Percentiles rank a stretch among this genome's conserved stretches.
Evolutionary conservation across 1,140 invertebrate genomes (phyloP).

Genomic region (Panagrolaimus sp.): DNA sequence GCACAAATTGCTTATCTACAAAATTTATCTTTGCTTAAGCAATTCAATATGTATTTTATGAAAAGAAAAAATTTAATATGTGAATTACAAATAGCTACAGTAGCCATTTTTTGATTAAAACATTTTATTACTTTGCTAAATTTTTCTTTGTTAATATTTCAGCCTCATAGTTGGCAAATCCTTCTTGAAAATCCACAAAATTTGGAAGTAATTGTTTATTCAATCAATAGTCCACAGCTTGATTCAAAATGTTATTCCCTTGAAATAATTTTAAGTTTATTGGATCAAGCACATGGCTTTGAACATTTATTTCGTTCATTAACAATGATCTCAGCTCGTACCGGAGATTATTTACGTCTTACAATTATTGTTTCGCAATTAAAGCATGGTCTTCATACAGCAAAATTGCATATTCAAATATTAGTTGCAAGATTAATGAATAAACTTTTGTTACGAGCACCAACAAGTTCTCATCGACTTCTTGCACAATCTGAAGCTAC

Average conservation of each 20-base stretch:
- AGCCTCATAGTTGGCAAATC: constrained; percentile 25
- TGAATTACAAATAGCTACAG: too few species aligned
- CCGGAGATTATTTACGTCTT: constrained; percentile 36
- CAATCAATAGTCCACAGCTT: constrained; percentile 44
- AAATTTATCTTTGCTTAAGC: too few species aligned
- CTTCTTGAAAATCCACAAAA: constrained; percentile 38
- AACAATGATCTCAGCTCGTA: constrained; percentile 39
- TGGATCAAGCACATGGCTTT: constrained; percentile 43
- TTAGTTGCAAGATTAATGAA: constrained; percentile 41
- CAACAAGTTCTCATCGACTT: constrained; percentile 26
- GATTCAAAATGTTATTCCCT: constrained; percentile 48
- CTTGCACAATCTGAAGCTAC: constrained; percentile 35
- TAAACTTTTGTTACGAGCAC: constrained; percentile 35
- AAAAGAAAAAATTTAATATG: too few species aligned
- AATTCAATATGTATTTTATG: too few species aligned
- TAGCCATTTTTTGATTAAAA: neutral
- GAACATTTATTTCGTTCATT: constrained; percentile 34
- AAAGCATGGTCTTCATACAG: constrained; percentile 43
- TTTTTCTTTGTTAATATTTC: neutral
- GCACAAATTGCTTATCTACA: neutral
- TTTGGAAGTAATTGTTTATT: constrained; percentile 44
- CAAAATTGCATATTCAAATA: constrained; percentile 45
- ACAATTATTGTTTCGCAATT: constrained; percentile 38
- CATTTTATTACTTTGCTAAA: neutral
- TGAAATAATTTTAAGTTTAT: constrained; percentile 38